Base-by-base conservation (phyloP, 1,140 invertebrate species). In the Periplaneta americana region DNA sequence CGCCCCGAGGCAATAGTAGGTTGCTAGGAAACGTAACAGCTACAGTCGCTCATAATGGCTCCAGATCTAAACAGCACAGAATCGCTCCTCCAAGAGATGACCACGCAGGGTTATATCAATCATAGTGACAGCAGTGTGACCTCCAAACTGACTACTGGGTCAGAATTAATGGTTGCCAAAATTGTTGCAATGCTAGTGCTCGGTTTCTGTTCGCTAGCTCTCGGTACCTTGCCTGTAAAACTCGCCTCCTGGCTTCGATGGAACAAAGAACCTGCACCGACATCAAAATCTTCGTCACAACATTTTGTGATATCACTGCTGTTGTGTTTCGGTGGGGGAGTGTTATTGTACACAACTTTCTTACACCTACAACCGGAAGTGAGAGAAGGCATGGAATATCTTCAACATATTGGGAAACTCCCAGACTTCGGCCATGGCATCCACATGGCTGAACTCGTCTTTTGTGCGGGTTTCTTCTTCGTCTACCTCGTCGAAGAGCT, bases 251-350 rank as follows among this genome's bases (percentile, higher is more conserved):
- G 86, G 79, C 83, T 89, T 11, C 84, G 86, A 31, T 86, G 86
- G 78, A 87, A 86, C 34, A 85, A 83, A 28, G 74, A 80, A 11
- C 11, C 22, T 3, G 8, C 5, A 17, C 28, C 33, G 9, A 37
- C 34, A 15, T 15, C 13, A n/a, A 74, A 74, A 37, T 34, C 66
- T 28, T 33, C 36, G 2, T 34, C 39, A 18, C 77, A 74, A 4
- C 78, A 34, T n/a, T 86, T 92, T 1, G 83, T 91, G 66, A 90
- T 92, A 28, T 92, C 92, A 10, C 85, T 93, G 37, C 86, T 95
- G 75, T 89, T 94, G 31, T 95, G 94, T 86, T 95, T 95, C 86
- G 94, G 94, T 17, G 95, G 94, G n/a, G 95, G 95, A 2, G 95
- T 96, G 2, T 89, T 96, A 39, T 87, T 96, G 18, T 94, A 93